A percentile compares a stretch with the other conserved stretches of the same genome.
These are phyloP conservation scores for Parambassis ranga DNA, from an alignment of 2,797 vertebrate genomes.

Conservation along the genomic window DNA sequence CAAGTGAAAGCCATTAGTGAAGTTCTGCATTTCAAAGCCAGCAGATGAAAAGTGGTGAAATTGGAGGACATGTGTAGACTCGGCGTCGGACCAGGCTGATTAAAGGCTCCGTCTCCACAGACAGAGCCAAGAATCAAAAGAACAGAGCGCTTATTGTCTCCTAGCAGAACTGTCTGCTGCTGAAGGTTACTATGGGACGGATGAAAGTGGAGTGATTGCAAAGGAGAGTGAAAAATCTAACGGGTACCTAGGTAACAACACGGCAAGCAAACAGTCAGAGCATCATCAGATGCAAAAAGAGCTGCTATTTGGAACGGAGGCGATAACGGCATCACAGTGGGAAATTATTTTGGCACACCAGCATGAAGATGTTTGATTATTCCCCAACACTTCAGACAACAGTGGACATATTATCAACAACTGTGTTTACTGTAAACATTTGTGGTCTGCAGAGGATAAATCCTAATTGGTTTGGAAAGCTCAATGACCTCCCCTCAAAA, in stretches of 20 bases:
- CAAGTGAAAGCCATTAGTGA: constrained; percentile 58
- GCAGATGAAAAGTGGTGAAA: constrained; percentile 59
- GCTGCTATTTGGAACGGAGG: background rate
- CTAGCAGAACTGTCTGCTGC: constrained; percentile 40
- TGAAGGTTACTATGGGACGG: constrained; percentile 39
- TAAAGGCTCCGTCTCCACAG: constrained; percentile 59
- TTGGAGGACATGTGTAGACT: constrained; percentile 60
- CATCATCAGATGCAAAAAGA: constrained; percentile 14
- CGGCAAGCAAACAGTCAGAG: background rate
- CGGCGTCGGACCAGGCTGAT: constrained; percentile 47
- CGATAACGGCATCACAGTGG: background rate
- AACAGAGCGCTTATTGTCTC: constrained; percentile 58
- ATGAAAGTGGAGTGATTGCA: constrained; percentile 47
- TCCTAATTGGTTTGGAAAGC: too few relatives aligned
- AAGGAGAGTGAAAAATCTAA: constrained; percentile 28
- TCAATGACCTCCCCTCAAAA: too few relatives aligned
- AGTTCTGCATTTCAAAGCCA: constrained; percentile 66
- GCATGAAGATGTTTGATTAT: background rate
- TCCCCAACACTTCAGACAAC: background rate
- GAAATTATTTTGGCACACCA: background rate
- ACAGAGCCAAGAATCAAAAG: constrained; percentile 56
- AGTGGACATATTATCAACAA: background rate
- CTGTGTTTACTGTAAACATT: background rate
- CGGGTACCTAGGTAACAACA: constrained; percentile 28
- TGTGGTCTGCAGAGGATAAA: too few relatives aligned